These are phyloP conservation scores for Alitta virens DNA, from an alignment of 2,888 invertebrate genomes.

Conservation along the genomic window DNA sequence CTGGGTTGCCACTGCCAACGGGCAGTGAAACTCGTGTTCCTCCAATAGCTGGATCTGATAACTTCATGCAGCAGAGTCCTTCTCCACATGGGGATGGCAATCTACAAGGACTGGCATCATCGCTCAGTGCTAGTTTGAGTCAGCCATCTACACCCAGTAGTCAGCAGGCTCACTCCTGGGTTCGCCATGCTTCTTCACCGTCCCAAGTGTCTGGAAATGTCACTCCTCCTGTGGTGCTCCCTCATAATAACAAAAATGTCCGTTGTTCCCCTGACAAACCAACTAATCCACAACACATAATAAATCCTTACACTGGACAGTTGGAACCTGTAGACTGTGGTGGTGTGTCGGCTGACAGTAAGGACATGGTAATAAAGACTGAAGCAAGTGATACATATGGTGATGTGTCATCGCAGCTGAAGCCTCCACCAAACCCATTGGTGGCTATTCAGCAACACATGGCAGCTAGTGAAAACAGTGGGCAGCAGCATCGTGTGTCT, in stretches of 20 bases:
- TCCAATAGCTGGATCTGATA: constrained; percentile 3
- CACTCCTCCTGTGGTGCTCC: background rate
- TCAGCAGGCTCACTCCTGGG: background rate
- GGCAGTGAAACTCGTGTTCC: constrained; percentile 7
- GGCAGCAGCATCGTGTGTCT: too few relatives aligned
- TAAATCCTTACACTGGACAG: constrained; percentile 28
- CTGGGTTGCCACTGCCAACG: background rate
- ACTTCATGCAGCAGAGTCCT: constrained; percentile 3
- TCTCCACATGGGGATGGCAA: background rate
- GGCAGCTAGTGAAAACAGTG: too few relatives aligned
- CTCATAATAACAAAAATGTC: background rate
- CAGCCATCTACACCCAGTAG: background rate
- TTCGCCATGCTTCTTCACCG: background rate
- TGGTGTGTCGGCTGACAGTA: constrained; percentile 2
- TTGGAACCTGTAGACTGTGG: constrained; percentile 22
- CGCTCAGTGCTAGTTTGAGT: background rate
- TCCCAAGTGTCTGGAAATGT: background rate
- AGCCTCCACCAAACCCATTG: constrained; percentile 21
- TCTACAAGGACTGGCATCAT: background rate
- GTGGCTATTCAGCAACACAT: constrained; percentile 13
- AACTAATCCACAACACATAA: constrained; percentile 21
- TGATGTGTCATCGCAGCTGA: constrained; percentile 12
- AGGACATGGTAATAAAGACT: background rate
- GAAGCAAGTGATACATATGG: background rate
- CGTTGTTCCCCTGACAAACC: constrained; percentile 8